Conservation (phyloP, 2,113 vertebrate species). For the Agapornis roseicollis region DNA sequence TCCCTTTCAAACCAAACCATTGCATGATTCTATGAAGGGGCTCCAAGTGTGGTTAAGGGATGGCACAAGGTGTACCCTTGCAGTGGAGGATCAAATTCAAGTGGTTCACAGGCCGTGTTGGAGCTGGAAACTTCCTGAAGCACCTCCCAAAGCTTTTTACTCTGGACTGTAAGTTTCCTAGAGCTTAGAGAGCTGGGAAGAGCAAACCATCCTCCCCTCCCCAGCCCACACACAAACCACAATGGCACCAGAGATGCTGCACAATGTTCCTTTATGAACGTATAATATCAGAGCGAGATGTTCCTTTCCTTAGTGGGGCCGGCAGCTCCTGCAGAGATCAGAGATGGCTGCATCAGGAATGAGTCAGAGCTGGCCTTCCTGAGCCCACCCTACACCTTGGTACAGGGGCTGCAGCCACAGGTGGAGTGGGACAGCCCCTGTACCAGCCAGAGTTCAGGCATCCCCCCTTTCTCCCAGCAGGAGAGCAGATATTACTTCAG, state of each 20-base stretch:
- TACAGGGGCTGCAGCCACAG: neutral
- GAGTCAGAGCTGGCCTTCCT: neutral
- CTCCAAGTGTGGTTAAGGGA: neutral
- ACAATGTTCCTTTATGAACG: constrained; percentile 22
- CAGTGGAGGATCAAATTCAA: neutral
- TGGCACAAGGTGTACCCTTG: neutral
- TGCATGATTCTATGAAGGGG: neutral
- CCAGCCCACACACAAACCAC: neutral
- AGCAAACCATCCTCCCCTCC: neutral
- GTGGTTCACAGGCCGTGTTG: neutral
- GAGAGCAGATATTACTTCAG: neutral
- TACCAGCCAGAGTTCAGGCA: neutral
- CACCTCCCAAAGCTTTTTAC: neutral
- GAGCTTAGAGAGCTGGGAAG: neutral
- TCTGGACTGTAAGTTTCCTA: neutral
- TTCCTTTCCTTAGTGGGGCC: neutral
- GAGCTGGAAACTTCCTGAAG: neutral
- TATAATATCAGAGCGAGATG: neutral
- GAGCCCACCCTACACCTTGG: neutral
- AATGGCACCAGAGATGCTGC: neutral
- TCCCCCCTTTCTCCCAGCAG: neutral
- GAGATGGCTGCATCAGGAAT: neutral
- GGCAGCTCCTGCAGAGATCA: constrained; percentile 44
- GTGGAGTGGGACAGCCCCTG: neutral
- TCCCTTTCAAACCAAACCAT: neutral